Evolutionary conservation across 2,113 vertebrate species (phyloP).

Genomic region (Tetrao urogallus): DNA sequence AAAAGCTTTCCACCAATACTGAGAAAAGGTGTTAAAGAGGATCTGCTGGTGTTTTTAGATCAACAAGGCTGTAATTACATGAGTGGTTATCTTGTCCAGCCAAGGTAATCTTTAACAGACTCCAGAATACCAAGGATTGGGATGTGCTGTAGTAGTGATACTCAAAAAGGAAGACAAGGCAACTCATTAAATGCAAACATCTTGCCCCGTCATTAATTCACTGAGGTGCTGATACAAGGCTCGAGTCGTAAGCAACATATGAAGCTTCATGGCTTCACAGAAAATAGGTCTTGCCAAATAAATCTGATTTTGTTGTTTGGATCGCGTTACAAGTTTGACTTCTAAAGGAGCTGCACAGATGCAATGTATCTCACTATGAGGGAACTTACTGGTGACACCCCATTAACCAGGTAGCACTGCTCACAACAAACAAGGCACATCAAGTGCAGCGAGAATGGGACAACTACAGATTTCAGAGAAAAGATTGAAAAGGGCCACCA

Average conservation of each 20-base stretch:
- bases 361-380: not conserved
- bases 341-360: not conserved
- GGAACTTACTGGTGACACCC: not conserved
- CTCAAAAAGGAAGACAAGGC: not conserved
- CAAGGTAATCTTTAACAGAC: not conserved
- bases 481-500: fast-evolving
- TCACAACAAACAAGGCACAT: not conserved
- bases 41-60: not conserved
- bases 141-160: not conserved
- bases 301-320: not conserved
- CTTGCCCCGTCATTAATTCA: not conserved
- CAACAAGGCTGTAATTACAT: no score
- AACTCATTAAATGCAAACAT: not conserved
- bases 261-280: not conserved
- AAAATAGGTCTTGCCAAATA: not conserved
- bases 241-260: fast-evolving
- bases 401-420: not conserved
- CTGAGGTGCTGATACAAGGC: not conserved
- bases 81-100: not conserved
- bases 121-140: not conserved
- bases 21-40: not conserved
- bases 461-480: fast-evolving
- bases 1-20: not conserved
- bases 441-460: fast-evolving
- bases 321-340: not conserved